Conservation (phyloP, 2,888 invertebrate genomes). For the Hetaerina titia region DNA sequence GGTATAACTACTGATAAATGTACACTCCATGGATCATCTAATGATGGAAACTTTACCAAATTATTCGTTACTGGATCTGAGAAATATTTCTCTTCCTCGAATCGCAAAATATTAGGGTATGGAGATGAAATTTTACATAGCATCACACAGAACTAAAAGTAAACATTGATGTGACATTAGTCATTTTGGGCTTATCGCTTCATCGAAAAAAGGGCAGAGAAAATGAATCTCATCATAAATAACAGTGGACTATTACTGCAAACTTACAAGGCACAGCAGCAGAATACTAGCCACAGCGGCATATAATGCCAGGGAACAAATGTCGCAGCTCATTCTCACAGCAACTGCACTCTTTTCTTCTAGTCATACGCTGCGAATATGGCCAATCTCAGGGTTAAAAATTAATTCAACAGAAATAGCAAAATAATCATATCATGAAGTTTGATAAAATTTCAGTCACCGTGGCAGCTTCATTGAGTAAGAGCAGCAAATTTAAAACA, state of each 20-base stretch:
- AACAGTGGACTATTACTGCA: background rate
- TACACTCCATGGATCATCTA: constrained; percentile 84
- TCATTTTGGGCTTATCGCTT: background rate
- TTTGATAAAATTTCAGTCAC: background rate
- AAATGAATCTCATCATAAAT: background rate
- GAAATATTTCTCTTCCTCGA: constrained; percentile 88
- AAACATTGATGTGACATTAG: constrained; percentile 73
- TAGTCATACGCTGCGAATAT: too few relatives aligned
- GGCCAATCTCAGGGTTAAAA: background rate
- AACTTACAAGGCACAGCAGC: constrained; percentile 17
- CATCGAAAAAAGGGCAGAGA: background rate
- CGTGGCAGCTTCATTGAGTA: background rate
- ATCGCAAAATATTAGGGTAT: constrained; percentile 84
- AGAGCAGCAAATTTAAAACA: background rate
- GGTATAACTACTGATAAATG: constrained; percentile 96
- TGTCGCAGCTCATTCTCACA: background rate
- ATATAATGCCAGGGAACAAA: background rate
- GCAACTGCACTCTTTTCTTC: background rate
- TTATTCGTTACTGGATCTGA: constrained; percentile 81
- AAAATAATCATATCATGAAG: background rate
- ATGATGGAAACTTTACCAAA: constrained; percentile 84
- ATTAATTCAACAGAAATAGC: background rate
- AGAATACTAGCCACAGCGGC: background rate
- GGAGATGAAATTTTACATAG: constrained; percentile 83
- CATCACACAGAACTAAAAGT: constrained; percentile 80